Base-by-base conservation (phyloP, 1,140 invertebrate species). In the Lysiphlebus fabarum region DNA sequence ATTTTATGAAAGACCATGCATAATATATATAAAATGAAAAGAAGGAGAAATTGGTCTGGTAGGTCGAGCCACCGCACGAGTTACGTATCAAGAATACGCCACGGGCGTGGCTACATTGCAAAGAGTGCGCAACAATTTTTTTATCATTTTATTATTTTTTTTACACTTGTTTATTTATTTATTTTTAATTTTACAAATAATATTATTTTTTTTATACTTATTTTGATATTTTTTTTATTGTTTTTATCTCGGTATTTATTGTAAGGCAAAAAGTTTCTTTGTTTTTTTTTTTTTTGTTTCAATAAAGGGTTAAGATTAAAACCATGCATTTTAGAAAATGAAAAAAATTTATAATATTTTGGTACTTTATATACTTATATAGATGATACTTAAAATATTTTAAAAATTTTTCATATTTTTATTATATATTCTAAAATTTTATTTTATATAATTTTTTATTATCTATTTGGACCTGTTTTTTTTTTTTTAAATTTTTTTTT, bases 1-100 rank as follows among this genome's bases (percentile, higher is more conserved):
- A 73, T 76, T 75, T 67, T 75, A 69, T 65, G 67, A 59, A 12
- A 17, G 56, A 47, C 47, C 38, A 9, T 36, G 53, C 41, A 42
- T n/a, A n/a, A n/a, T n/a, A n/a, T 56, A 47, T 34, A 45, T 11
- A n/a, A 43, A 9, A 43, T n/a, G 55, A 57, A 50, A 45, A 61
- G 58, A 61, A 50, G 42, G 56, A 60, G 55, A 56, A 58, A 55
- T 51, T 66, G 58, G 65, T 62, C 41, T 56, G 58, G 57, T 78
- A 79, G 77, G 76, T 77, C 71, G 75, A 78, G 76, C 76, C 74
- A 77, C 74, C 65, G 74, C 72, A 77, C 75, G 74, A 76, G 74
- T 78, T 79, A 77, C 76, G 75, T 79, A 79, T 76, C 74, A 75
- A 74, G 76, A 78, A 77, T 79, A 71, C 70, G 74, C 75, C 71